These are phyloP conservation scores for Parnassius mnemosyne DNA, from an alignment of 2,888 invertebrate species.

Conservation along the genomic window DNA sequence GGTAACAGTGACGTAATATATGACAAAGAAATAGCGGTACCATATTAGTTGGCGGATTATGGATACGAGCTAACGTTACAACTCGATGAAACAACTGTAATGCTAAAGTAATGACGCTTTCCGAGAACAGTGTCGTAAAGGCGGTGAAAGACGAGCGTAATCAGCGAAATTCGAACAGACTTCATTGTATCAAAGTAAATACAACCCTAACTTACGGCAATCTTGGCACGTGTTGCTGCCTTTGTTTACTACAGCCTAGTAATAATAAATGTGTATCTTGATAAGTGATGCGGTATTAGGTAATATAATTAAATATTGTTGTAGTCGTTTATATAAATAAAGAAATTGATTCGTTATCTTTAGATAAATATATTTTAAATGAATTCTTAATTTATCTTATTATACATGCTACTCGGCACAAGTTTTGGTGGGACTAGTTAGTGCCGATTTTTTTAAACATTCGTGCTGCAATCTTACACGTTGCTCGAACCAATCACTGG, in stretches of 20 bases:
- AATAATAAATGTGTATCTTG: slow-evolving; percentile 9
- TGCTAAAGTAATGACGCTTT: slow-evolving; percentile 15
- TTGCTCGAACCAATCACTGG: too few species aligned
- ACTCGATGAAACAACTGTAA: slow-evolving; percentile 14
- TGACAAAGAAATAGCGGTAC: background rate
- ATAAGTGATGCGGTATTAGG: background rate
- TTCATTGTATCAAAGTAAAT: slow-evolving; percentile 20
- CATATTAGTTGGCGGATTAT: background rate
- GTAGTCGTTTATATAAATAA: too few species aligned
- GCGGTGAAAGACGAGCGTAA: slow-evolving; percentile 7
- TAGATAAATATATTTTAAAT: too few species aligned
- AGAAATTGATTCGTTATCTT: too few species aligned
- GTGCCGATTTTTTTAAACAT: too few species aligned
- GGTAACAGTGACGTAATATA: background rate
- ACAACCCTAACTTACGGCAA: slow-evolving; percentile 7
- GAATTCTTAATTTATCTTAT: too few species aligned
- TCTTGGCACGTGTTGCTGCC: slow-evolving; percentile 17
- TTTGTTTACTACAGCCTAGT: background rate
- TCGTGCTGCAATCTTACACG: too few species aligned
- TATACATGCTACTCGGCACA: too few species aligned
- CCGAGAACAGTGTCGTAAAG: slow-evolving; percentile 21
- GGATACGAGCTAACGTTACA: slow-evolving; percentile 1
- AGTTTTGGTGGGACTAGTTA: too few species aligned
- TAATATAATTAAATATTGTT: too few species aligned
- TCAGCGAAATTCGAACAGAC: slow-evolving; percentile 21